Evolutionary conservation across 2,113 vertebrate genomes (phyloP).

Genomic region (Sorex araneus): DNA sequence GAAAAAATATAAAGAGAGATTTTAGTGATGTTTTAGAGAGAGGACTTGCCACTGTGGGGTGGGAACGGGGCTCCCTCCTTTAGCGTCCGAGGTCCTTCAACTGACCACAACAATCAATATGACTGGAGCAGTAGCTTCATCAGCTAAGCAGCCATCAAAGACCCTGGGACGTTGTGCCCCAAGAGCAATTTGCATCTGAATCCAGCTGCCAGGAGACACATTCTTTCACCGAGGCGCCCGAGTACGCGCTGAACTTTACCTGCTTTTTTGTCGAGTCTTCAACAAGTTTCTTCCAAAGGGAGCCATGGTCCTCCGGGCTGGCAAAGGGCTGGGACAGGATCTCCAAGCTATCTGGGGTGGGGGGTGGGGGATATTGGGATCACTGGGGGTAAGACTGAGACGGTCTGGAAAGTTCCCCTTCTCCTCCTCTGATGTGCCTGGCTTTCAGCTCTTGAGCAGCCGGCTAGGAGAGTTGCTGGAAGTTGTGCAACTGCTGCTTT

Average conservation of each 20-base stretch:
- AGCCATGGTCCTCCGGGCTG: constrained; percentile 90
- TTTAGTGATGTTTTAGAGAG: neutral
- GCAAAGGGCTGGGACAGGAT: constrained; percentile 28
- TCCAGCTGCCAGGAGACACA: neutral
- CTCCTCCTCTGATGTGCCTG: constrained; percentile 69
- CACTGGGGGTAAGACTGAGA: neutral
- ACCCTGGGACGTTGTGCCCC: neutral
- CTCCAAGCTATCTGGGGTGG: constrained; percentile 70
- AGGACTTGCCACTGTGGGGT: neutral
- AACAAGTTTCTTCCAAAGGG: constrained; percentile 96
- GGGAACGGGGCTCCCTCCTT: too few relatives aligned
- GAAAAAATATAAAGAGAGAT: neutral
- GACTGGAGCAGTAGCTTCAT: neutral
- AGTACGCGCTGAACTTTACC: constrained; percentile 88
- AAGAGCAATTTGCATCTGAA: neutral
- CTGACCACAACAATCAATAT: neutral
- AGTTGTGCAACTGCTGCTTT: constrained; percentile 90
- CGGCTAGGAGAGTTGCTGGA: constrained; percentile 86
- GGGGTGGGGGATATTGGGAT: neutral
- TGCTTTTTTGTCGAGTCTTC: constrained; percentile 95
- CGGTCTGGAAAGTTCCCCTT: constrained; percentile 55
- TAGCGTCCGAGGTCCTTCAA: neutral
- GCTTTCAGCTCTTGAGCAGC: constrained; percentile 86
- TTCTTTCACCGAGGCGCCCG: neutral
- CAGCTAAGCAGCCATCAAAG: neutral